These are phyloP conservation scores for Polymixis flavicincta DNA, from an alignment of 2,888 invertebrate species.

Conservation along the genomic window DNA sequence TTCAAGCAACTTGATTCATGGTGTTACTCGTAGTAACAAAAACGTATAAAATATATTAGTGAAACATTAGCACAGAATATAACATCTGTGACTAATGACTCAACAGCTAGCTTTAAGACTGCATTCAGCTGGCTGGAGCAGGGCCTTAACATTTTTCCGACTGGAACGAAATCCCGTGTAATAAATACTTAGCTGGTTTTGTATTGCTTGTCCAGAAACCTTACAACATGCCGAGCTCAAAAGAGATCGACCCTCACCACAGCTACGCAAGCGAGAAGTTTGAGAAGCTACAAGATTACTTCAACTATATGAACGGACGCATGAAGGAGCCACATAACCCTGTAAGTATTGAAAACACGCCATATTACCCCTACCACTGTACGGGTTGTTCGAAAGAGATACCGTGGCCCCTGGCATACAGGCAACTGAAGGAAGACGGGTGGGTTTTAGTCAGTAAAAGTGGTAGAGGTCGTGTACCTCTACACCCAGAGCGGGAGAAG, in stretches of 20 bases:
- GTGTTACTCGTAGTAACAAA: too few relatives aligned
- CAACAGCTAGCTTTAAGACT: not conserved
- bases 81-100: too few relatives aligned
- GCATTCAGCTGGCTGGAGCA: not conserved
- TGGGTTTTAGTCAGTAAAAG: too few relatives aligned
- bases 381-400: too few relatives aligned
- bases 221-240: constrained; percentile 81
- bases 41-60: too few relatives aligned
- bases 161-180: not conserved
- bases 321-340: constrained; percentile 87
- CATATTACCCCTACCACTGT: not conserved
- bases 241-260: constrained; percentile 79
- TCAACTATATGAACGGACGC: constrained; percentile 81
- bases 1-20: too few relatives aligned
- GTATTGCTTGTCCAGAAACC: constrained; percentile 77
- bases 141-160: not conserved
- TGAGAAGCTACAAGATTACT: constrained; percentile 82
- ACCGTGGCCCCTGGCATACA: too few relatives aligned
- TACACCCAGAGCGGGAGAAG: too few relatives aligned
- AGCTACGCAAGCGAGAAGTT: constrained; percentile 87
- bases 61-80: too few relatives aligned
- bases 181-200: not conserved
- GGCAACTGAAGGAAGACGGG: too few relatives aligned
- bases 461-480: too few relatives aligned
- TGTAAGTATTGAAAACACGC: constrained; percentile 64